Evolutionary conservation across 2,797 vertebrate species (phyloP).

Genomic region (Sebastes steindachneri): DNA sequence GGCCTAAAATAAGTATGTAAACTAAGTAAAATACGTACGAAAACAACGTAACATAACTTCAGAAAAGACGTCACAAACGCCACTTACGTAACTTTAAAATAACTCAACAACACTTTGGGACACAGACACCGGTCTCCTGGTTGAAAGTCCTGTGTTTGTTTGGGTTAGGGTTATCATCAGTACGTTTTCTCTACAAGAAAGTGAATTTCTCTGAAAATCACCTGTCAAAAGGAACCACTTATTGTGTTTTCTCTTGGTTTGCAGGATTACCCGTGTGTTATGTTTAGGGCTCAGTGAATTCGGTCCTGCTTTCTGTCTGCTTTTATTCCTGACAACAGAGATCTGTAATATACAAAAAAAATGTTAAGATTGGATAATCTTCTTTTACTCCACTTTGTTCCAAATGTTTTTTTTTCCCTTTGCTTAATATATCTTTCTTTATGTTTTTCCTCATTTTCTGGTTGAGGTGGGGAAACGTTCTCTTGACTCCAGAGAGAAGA

Average conservation of each 20-base stretch:
- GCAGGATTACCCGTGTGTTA: conserved; percentile 20
- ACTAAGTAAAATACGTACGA: not conserved
- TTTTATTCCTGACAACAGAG: conserved; percentile 3
- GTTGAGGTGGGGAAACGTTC: not conserved
- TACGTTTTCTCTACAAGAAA: not conserved
- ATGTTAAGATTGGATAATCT: not conserved
- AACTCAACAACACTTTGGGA: not conserved
- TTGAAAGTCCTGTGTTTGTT: not conserved
- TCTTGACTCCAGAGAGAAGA: conserved; percentile 3
- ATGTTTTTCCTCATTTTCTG: not conserved
- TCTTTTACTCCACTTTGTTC: not conserved
- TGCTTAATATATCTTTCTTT: not conserved
- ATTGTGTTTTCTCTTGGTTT: conserved; percentile 35
- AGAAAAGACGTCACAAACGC: fast-evolving
- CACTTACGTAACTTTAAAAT: too few species aligned
- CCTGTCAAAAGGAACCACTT: conserved; percentile 13
- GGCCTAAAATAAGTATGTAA: not conserved
- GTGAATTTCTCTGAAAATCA: not conserved
- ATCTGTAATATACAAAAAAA: not conserved
- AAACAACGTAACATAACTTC: not conserved
- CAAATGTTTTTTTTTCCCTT: not conserved
- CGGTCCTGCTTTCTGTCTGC: conserved; percentile 2
- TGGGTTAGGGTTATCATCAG: not conserved
- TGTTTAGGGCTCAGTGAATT: not conserved
- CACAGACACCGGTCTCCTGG: not conserved